A percentile compares a stretch with the other conserved stretches of the same genome.
Evolutionary conservation across 2,113 vertebrate species (phyloP).

Genomic region (Pristiophorus japonicus): DNA sequence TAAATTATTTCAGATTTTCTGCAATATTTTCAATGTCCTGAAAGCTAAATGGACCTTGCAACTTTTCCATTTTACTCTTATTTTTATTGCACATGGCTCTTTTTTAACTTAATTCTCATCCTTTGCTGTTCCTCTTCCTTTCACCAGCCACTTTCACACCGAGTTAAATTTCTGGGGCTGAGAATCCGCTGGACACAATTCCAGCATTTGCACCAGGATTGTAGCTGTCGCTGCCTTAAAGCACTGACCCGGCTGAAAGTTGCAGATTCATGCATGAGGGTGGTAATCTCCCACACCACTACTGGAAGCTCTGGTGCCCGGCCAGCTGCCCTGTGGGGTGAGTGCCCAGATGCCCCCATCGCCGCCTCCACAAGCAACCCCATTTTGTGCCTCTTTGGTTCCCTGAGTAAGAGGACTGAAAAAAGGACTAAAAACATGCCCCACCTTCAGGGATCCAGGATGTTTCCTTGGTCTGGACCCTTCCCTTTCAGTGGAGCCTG

Average conservation of each 20-base stretch:
- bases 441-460: too few species aligned
- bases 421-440: too few species aligned
- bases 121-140: background rate
- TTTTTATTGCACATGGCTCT: background rate
- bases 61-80: background rate
- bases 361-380: too few species aligned
- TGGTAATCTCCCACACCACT: background rate
- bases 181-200: background rate
- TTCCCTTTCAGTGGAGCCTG: background rate
- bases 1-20: background rate
- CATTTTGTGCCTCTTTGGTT: too few species aligned
- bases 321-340: background rate
- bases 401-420: too few species aligned
- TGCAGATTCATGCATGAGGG: background rate
- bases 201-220: background rate
- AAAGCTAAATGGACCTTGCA: background rate
- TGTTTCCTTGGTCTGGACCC: background rate
- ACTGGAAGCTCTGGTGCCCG: background rate
- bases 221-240: too few species aligned
- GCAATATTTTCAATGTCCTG: background rate
- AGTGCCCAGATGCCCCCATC: too few species aligned
- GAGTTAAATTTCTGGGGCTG: background rate
- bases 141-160: background rate
- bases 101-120: background rate
- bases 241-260: too few species aligned